Evolutionary conservation across 2,113 vertebrate genomes (phyloP).

Genomic region (Epinephelus lanceolatus): DNA sequence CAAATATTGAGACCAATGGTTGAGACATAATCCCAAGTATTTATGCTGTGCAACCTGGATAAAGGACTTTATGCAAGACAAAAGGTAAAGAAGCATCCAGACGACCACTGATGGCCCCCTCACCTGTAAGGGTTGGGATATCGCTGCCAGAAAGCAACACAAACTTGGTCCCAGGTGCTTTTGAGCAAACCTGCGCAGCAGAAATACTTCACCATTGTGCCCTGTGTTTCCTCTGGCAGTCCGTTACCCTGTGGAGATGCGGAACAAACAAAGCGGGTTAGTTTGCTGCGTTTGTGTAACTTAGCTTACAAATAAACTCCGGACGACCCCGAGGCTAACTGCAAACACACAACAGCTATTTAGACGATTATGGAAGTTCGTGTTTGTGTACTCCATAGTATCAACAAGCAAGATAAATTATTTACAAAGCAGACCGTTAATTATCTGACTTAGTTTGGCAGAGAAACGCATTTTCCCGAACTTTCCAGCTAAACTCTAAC

Average conservation of each 20-base stretch:
- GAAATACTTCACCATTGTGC: slow-evolving; percentile 95
- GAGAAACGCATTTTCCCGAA: not conserved
- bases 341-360: not conserved
- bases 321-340: not conserved
- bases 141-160: slow-evolving; percentile 93
- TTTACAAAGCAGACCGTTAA: not conserved
- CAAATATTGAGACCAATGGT: not conserved
- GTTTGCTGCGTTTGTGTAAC: not conserved
- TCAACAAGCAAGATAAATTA: not conserved
- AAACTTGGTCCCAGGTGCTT: slow-evolving; percentile 98
- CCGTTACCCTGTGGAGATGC: slow-evolving; percentile 46
- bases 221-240: slow-evolving; percentile 45
- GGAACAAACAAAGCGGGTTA: slow-evolving; percentile 6
- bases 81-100: not conserved
- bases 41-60: not conserved
- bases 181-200: slow-evolving; percentile 89
- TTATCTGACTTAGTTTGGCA: not conserved
- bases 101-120: slow-evolving; percentile 24
- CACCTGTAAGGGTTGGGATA: slow-evolving; percentile 98
- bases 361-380: not conserved
- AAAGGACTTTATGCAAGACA: not conserved
- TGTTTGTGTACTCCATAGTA: not conserved
- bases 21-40: no score
- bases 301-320: not conserved
- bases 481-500: not conserved